phyloP scores from a whole-genome alignment of 2,113 vertebrate species.

The Dunckerocampus dactyliophorus region DNA sequence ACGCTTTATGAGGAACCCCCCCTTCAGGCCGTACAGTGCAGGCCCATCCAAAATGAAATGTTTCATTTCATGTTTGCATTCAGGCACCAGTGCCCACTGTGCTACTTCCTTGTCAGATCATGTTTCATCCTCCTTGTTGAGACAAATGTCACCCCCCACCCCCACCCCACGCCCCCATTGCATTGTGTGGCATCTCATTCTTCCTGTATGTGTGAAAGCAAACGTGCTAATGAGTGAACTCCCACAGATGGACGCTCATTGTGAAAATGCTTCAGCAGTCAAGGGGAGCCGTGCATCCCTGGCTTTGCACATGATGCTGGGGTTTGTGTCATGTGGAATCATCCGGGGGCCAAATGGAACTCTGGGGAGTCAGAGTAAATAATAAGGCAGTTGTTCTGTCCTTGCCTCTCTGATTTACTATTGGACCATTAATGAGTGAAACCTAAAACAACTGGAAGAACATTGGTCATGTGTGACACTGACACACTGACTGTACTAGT shows the following conservation, averaged over 20 bases:
- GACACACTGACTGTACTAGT: constrained; percentile 6
- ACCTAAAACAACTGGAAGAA: constrained; percentile 17
- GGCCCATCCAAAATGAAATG: too few relatives aligned
- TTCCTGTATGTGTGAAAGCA: constrained; percentile 53
- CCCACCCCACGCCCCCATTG: too few relatives aligned
- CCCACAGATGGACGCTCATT: constrained; percentile 65
- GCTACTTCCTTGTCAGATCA: not conserved
- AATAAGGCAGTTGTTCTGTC: constrained; percentile 35
- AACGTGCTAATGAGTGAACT: constrained; percentile 69
- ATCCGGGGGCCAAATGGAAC: constrained; percentile 22
- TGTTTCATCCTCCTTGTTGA: constrained; percentile 53
- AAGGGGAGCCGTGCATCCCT: constrained; percentile 45
- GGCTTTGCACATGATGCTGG: constrained; percentile 37
- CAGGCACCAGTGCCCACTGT: too few relatives aligned
- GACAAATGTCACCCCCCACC: constrained; percentile 59
- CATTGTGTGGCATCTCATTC: constrained; percentile 54
- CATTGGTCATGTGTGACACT: constrained; percentile 16
- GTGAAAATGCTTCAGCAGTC: constrained; percentile 56
- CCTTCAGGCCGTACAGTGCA: too few relatives aligned
- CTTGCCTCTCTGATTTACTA: not conserved
- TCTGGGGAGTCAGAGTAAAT: constrained; percentile 34
- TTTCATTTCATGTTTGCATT: too few relatives aligned
- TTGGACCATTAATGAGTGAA: constrained; percentile 25
- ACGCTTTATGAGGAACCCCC: too few relatives aligned
- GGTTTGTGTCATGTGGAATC: constrained; percentile 25